Conservation (phyloP, 2,797 vertebrate species). For the Diceros bicornis region DNA sequence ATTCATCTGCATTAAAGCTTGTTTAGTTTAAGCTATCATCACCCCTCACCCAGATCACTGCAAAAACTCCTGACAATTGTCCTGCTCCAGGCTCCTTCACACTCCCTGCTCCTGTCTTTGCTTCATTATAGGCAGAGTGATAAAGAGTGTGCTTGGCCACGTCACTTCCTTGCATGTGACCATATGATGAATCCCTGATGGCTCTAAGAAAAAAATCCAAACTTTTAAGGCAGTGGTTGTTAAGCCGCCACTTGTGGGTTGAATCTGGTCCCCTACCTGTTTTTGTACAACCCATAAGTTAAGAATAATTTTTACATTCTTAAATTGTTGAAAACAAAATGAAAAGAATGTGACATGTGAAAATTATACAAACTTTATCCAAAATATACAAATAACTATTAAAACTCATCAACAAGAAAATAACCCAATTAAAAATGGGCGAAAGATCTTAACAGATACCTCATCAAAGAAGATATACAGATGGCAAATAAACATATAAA, state of each 20-base stretch:
- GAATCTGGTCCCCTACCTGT: neutral
- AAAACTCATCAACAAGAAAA: neutral
- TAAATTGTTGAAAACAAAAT: neutral
- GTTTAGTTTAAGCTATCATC: neutral
- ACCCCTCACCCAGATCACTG: neutral
- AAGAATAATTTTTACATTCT: neutral
- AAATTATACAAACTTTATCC: neutral
- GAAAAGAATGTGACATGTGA: neutral
- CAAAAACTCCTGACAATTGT: neutral
- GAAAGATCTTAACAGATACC: neutral
- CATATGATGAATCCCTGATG: neutral
- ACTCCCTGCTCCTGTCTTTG: neutral
- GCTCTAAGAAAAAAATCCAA: neutral
- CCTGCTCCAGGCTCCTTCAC: neutral
- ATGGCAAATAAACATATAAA: neutral
- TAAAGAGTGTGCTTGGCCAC: neutral
- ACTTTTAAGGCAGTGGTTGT: neutral
- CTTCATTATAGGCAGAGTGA: neutral
- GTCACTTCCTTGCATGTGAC: neutral
- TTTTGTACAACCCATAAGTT: neutral
- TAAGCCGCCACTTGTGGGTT: neutral
- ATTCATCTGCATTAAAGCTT: neutral
- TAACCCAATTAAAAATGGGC: neutral
- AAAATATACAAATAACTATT: neutral
- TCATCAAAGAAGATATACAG: neutral